These are phyloP conservation scores for Spinibarbus caldwelli DNA, from an alignment of 2,797 vertebrate species.

Conservation along the genomic window DNA sequence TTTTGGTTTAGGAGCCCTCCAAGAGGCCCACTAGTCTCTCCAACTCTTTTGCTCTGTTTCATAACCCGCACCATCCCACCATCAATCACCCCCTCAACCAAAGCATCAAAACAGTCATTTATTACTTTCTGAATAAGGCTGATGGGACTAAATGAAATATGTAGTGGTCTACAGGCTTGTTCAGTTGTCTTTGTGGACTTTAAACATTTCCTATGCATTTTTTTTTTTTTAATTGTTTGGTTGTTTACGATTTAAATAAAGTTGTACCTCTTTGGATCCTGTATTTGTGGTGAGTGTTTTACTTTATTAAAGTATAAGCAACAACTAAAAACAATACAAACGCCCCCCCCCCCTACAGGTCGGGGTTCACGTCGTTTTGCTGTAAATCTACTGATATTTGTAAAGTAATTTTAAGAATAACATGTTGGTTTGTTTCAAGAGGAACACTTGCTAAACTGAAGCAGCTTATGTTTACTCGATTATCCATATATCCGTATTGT, in stretches of 20 bases:
- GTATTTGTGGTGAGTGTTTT: conserved; percentile 53
- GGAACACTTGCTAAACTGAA: no score
- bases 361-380: not conserved
- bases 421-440: no score
- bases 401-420: not conserved
- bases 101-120: conserved; percentile 64
- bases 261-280: conserved; percentile 82
- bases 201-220: conserved; percentile 99
- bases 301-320: conserved; percentile 11
- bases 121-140: conserved; percentile 77
- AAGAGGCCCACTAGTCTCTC: conserved; percentile 42
- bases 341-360: not conserved
- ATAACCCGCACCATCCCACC: conserved; percentile 20
- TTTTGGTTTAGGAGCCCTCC: conserved; percentile 48
- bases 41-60: conserved; percentile 36
- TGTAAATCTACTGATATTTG: not conserved
- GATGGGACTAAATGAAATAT: conserved; percentile 82
- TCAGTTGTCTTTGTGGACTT: conserved; percentile 93
- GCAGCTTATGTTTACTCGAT: no score
- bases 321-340: not conserved
- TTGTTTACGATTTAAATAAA: conserved; percentile 93
- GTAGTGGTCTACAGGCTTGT: conserved; percentile 85
- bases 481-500: no score
- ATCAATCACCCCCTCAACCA: conserved; percentile 37
- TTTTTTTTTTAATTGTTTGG: conserved; percentile 77